Evolutionary conservation across 2,113 vertebrate genomes (phyloP), one percentile per base, ranked within the genome.

Genomic region (Sterrhoptilus dennistouni): DNA sequence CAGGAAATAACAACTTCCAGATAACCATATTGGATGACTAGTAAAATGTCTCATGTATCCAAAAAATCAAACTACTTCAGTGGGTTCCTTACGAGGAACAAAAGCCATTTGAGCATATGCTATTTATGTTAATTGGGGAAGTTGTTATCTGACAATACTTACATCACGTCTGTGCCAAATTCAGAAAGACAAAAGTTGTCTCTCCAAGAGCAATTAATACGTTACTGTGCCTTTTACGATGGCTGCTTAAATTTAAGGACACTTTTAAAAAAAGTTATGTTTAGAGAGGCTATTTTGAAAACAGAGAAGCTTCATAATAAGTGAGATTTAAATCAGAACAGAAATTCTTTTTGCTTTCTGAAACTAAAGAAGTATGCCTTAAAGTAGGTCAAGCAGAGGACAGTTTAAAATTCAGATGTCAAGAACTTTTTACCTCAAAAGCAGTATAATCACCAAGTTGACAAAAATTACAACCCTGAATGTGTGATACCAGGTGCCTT

Each of bases 101-200:
- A 87, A 81, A 91, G 47, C 29, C 52, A 52, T 74, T 75, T 94
- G 65, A 93, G n/a, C 69, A 91, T 94, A 84, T 61, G 87, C 18
- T 92, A 72, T 89, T 95, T 89, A 89, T 71, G n/a, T 71, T 90
- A 86, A 77, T 80, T 66, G 77, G 31, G 22, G 35, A 95, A 82
- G 65, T 68, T 84, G 69, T 71, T 91, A 75, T 72, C 35, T 91
- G 78, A 91, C 40, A 90, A 93, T 85, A 66, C 38, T 56, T 89
- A 54, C 19, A 76, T 19, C 24, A 52, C 22, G 80, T 87, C 61
- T 89, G 28, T 87, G 90, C 60, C 87, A 91, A 84, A 91, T 60
- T 91, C 78, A 89, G 22, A 91, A 84, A 90, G 47, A 84, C 15
- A 84, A 68, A 65, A 91, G 28, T 14, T 68, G 31, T 80, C 25